Conservation (phyloP, 2,888 invertebrate genomes). For the Philhelius pedissequus region DNA sequence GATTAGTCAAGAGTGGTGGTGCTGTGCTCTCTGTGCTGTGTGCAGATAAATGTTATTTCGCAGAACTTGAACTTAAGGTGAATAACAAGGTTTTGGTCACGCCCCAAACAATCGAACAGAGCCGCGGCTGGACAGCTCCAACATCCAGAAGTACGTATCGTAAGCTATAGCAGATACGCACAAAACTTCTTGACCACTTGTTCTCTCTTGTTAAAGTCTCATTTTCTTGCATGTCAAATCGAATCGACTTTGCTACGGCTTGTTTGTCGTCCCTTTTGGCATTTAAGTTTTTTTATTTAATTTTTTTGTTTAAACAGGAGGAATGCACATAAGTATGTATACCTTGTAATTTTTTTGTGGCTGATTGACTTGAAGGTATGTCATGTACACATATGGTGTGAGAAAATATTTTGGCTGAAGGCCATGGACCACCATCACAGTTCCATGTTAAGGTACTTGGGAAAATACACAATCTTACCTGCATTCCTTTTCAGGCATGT, state of each 20-base stretch:
- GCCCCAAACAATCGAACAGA: slow-evolving; percentile 29
- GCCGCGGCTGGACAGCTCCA: background rate
- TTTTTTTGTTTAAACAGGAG: background rate
- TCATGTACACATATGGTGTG: slow-evolving; percentile 45
- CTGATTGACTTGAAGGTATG: background rate
- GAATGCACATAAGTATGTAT: slow-evolving; percentile 2
- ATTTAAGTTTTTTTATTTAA: background rate
- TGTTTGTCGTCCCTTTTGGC: slow-evolving; percentile 44
- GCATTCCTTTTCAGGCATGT: slow-evolving; percentile 12
- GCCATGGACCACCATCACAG: slow-evolving; percentile 50
- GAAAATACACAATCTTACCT: slow-evolving; percentile 28
- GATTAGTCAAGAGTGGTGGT: slow-evolving; percentile 47
- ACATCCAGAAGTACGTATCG: no score
- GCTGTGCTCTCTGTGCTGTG: background rate
- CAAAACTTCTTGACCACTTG: background rate
- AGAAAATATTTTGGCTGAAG: slow-evolving; percentile 55
- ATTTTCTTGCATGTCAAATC: slow-evolving; percentile 56
- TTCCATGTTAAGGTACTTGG: slow-evolving; percentile 26
- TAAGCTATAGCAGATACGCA: slow-evolving; percentile 19
- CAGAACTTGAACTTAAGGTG: slow-evolving; percentile 40
- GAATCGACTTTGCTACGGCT: slow-evolving; percentile 38
- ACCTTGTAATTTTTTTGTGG: background rate
- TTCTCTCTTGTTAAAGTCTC: slow-evolving; percentile 35
- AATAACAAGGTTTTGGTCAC: slow-evolving; percentile 61
- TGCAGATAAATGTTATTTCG: slow-evolving; percentile 10